Conservation (phyloP, 2,797 vertebrate genomes). For the Microhierax caerulescens region DNA sequence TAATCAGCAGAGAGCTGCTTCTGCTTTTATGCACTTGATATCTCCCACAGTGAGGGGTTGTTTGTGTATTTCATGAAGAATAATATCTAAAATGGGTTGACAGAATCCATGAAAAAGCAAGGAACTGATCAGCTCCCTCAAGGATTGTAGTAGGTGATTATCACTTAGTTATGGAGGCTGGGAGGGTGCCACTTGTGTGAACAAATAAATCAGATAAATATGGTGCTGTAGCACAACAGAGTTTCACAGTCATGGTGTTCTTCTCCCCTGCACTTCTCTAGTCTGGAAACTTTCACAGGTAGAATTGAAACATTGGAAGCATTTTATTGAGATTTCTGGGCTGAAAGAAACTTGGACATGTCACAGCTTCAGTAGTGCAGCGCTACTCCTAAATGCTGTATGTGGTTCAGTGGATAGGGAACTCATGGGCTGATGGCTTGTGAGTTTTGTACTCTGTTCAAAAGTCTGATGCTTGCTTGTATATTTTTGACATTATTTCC, state of each 20-base stretch:
- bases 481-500: not conserved
- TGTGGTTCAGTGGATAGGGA: not conserved
- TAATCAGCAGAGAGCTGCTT: not conserved
- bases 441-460: not conserved
- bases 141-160: not conserved
- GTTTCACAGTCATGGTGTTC: not conserved
- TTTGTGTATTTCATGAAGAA: not conserved
- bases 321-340: not conserved
- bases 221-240: fast-evolving
- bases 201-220: not conserved
- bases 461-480: not conserved
- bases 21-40: not conserved
- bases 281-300: not conserved
- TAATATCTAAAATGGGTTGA: not conserved
- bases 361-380: not conserved
- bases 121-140: not conserved
- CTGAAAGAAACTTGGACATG: not conserved
- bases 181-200: not conserved
- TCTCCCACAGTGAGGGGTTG: not conserved
- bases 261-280: not conserved
- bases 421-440: not conserved
- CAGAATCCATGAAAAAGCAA: not conserved
- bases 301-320: not conserved
- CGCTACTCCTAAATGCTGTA: not conserved
- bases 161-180: not conserved